Evolutionary conservation across 2,113 vertebrate genomes (phyloP), one percentile per base, ranked within the genome.

Genomic region (Cygnus atratus): DNA sequence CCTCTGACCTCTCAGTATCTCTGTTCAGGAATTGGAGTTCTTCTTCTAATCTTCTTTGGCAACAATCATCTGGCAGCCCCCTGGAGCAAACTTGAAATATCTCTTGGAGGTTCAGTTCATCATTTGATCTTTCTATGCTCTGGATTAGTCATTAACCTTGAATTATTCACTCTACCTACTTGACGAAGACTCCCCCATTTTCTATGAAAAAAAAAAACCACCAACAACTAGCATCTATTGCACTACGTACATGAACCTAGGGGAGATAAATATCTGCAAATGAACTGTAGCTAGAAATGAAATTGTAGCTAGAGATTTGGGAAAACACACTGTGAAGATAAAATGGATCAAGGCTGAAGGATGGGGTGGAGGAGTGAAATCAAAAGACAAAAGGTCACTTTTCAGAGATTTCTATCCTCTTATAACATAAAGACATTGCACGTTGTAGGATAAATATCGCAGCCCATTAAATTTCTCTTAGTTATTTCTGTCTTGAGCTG

Each of bases 41-140:
- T 95, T 80, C 81, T 46, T 79, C 74, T 96, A 92, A 97, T 96
- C 96, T 92, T 78, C 93, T 95, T 91, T 95, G 87, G 94, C 95
- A 97, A 96, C 44, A 25, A 28, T 84, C 63, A 35, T 91, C 71
- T 93, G 84, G 70, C 81, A 94, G 77, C 81, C 55, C 94, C 96
- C 96, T 83, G 88, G 84, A 92, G 96, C 91, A 95, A 96, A 93
- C 31, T 2, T 89, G 89, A 95, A 92, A 87, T 89, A 89, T 91
- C 88, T 94, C 76, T 37, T 67, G 75, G 88, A 93, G 74, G 71
- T 92, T 96, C 77, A 91, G 87, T 73, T 85, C 74, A 85, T 92
- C 78, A 95, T 93, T 94, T 94, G 87, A 96, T 95, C 93, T 95
- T 94, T 67, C 73, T 39, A 13, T n/a, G 66, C 84, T 73, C 88